Evolutionary conservation across 92 coral and sea anemone genomes (phyloP).

Genomic region (Phenganax stokvisi): DNA sequence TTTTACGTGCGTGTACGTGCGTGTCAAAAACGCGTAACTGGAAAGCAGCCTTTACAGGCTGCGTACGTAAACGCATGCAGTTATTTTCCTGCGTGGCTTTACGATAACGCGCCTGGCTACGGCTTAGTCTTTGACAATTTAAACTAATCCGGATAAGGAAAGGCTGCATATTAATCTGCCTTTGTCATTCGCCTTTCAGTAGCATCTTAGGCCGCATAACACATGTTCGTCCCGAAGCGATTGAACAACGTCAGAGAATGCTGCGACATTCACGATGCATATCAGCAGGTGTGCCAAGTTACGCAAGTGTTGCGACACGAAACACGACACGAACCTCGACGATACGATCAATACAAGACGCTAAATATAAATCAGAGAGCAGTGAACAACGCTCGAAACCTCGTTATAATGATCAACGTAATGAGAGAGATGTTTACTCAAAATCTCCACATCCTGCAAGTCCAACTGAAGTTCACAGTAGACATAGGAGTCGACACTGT

Average conservation of each 20-base stretch:
- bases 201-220: slow-evolving; percentile 77
- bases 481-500: not conserved
- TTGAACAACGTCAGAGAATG: slow-evolving; percentile 77
- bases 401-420: not conserved
- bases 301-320: slow-evolving; percentile 89
- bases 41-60: too few species aligned
- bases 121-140: too few species aligned
- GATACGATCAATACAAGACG: slow-evolving; percentile 37
- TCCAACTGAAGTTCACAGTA: not conserved
- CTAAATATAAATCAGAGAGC: not conserved
- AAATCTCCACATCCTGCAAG: not conserved
- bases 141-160: too few species aligned
- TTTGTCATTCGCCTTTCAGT: slow-evolving; percentile 21
- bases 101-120: too few species aligned
- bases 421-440: not conserved
- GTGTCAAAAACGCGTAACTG: too few species aligned
- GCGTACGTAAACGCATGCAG: too few species aligned
- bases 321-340: slow-evolving; percentile 17
- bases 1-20: too few species aligned
- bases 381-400: not conserved
- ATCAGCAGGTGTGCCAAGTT: slow-evolving; percentile 59
- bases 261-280: slow-evolving; percentile 42
- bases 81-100: too few species aligned
- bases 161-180: not conserved
- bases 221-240: slow-evolving; percentile 60